phyloP scores from a whole-genome alignment of 1,140 invertebrate species.

The Helicorthomorpha holstii region DNA sequence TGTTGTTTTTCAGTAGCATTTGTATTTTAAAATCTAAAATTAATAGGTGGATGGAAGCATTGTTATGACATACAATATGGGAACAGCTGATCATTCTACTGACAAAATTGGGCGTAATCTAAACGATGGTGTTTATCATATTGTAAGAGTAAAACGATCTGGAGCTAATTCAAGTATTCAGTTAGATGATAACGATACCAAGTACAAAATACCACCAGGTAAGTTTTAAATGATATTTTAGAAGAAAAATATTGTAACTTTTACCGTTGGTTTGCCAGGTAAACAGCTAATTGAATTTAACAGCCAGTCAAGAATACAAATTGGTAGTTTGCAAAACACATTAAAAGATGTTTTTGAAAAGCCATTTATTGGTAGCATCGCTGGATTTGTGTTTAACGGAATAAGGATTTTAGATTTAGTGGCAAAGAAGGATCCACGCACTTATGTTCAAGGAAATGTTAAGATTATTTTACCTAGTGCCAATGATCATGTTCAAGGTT shows the following conservation, averaged over 20 bases:
- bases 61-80: conserved; percentile 85
- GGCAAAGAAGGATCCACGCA: conserved; percentile 53
- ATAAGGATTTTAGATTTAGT: conserved; percentile 66
- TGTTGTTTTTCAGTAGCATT: too few relatives aligned
- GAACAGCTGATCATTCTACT: conserved; percentile 75
- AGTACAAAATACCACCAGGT: conserved; percentile 49
- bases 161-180: conserved; percentile 81
- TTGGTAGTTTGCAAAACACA: conserved; percentile 66
- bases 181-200: conserved; percentile 75
- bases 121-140: conserved; percentile 85
- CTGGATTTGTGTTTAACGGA: conserved; percentile 75
- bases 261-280: conserved; percentile 36
- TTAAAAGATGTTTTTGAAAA: conserved; percentile 47
- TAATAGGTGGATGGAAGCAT: conserved; percentile 74
- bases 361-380: conserved; percentile 64
- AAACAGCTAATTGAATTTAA: conserved; percentile 80
- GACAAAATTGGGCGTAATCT: conserved; percentile 73
- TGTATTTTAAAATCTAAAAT: background rate
- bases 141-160: conserved; percentile 68
- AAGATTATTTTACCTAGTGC: too few relatives aligned
- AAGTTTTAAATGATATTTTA: background rate
- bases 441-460: conserved; percentile 39
- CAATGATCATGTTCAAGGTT: too few relatives aligned
- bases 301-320: conserved; percentile 68
- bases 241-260: background rate